Evolutionary conservation across 1,140 invertebrate genomes (phyloP).

Genomic region (Callitettix versicolor): DNA sequence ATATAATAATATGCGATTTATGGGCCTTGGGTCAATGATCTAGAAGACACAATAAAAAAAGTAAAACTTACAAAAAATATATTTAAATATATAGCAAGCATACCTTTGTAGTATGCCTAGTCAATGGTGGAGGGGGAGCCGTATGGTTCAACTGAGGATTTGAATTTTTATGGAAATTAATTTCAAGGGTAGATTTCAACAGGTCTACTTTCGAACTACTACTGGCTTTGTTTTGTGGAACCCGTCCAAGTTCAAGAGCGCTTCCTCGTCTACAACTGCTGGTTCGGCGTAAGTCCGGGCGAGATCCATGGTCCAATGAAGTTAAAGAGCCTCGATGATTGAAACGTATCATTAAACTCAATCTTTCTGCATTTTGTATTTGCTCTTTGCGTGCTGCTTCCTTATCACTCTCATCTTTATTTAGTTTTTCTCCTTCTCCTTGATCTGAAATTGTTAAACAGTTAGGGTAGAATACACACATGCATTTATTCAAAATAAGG

Average conservation of each 20-base stretch:
- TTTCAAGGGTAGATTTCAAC: conserved; percentile 22
- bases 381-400: conserved; percentile 17
- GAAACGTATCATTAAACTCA: conserved; percentile 59
- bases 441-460: conserved; percentile 39
- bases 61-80: background rate
- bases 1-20: no score
- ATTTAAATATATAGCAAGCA: conserved; percentile 5
- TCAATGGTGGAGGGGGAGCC: conserved; percentile 13
- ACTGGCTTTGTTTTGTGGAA: conserved; percentile 14
- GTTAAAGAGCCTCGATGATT: conserved; percentile 59
- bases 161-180: conserved; percentile 19
- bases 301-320: conserved; percentile 31
- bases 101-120: conserved; percentile 13
- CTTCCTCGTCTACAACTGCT: conserved; percentile 23
- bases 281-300: background rate
- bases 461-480: no score
- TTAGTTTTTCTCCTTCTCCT: conserved; percentile 46
- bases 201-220: conserved; percentile 16
- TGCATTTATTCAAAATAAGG: no score
- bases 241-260: conserved; percentile 12
- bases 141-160: conserved; percentile 21
- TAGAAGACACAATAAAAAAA: no score
- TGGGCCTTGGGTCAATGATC: no score
- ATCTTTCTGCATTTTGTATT: conserved; percentile 39
- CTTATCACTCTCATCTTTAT: conserved; percentile 23